Conservation (phyloP, 2,797 vertebrate species). For the Pygocentrus nattereri region DNA sequence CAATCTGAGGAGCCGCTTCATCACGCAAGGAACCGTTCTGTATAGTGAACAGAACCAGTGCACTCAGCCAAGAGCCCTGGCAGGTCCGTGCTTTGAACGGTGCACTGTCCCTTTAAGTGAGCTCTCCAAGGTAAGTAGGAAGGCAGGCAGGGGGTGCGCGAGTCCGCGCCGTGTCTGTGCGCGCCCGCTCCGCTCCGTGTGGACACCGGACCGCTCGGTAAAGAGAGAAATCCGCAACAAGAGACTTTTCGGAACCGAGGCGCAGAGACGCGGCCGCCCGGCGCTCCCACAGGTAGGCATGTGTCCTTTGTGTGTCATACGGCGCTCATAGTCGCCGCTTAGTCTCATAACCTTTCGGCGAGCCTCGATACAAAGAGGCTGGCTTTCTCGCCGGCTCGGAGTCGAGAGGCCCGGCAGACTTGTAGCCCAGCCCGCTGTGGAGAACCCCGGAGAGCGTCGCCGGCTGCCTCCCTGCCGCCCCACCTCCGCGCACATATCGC, state of each 20-base stretch:
- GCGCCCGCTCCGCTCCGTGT: conserved; percentile 53
- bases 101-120: conserved; percentile 64
- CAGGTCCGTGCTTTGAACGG: neutral
- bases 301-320: neutral
- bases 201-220: too few species aligned
- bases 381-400: conserved; percentile 76
- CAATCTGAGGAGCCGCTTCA: too few species aligned
- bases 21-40: too few species aligned
- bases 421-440: neutral
- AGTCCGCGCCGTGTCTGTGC: conserved; percentile 56
- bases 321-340: too few species aligned
- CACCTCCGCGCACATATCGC: neutral
- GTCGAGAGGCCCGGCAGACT: conserved; percentile 74
- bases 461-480: neutral
- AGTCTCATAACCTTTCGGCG: neutral
- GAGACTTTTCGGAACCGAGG: neutral
- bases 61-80: too few species aligned
- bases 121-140: conserved; percentile 59
- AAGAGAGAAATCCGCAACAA: too few species aligned
- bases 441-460: neutral
- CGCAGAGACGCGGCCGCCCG: neutral
- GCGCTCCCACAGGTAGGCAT: neutral
- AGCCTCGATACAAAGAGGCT: conserved; percentile 72
- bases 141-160: conserved; percentile 44
- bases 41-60: too few species aligned